These are phyloP conservation scores for Nycticorax nycticorax DNA, from an alignment of 2,113 vertebrate species.

Conservation along the genomic window DNA sequence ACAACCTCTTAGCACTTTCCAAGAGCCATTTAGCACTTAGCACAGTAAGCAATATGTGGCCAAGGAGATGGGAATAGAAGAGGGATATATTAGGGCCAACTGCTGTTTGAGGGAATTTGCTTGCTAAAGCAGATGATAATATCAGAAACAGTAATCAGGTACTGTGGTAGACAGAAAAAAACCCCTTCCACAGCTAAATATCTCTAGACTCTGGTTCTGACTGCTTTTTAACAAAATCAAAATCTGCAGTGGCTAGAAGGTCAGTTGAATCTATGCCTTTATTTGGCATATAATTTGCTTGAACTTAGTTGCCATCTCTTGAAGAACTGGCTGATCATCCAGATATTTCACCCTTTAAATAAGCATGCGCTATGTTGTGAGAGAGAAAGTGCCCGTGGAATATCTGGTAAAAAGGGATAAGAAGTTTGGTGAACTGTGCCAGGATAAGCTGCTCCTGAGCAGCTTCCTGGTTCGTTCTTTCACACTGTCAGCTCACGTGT, in stretches of 20 bases:
- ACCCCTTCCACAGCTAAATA: not conserved
- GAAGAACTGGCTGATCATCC: not conserved
- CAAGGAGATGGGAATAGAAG: not conserved
- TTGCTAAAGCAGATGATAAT: not conserved
- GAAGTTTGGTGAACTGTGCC: not conserved
- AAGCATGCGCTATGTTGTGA: accelerated
- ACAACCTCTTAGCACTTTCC: constrained; percentile 35
- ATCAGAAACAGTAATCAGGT: not conserved
- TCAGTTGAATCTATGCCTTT: not conserved
- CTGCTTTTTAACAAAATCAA: not conserved
- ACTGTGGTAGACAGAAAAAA: not conserved
- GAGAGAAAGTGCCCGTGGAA: not conserved
- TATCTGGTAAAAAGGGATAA: not conserved
- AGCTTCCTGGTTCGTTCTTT: not conserved
- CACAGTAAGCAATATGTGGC: not conserved
- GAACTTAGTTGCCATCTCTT: not conserved
- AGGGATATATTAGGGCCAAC: not conserved
- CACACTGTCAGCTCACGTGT: not conserved
- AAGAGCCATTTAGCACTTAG: constrained; percentile 39
- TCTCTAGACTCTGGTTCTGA: not conserved
- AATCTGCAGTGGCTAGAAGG: not conserved
- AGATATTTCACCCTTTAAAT: not conserved
- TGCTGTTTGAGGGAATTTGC: constrained; percentile 13
- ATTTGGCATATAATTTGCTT: not conserved
- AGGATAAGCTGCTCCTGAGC: not conserved